These are phyloP conservation scores for Trichonephila clavipes DNA, from an alignment of 1,140 invertebrate genomes.

Conservation along the genomic window DNA sequence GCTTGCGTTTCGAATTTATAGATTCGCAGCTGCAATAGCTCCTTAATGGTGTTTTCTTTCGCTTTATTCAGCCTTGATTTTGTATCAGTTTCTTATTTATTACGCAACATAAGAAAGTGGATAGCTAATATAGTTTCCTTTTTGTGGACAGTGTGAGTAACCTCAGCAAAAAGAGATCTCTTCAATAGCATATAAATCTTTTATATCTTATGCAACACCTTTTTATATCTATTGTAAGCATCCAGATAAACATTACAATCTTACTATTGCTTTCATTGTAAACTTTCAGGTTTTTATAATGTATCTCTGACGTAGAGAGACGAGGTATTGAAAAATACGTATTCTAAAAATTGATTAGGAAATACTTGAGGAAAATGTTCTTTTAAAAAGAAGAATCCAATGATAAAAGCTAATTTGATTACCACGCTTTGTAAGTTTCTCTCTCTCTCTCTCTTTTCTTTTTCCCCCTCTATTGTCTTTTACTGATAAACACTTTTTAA, in stretches of 20 bases:
- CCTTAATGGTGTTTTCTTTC: constrained; percentile 17
- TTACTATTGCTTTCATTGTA: neutral
- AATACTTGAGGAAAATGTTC: too few relatives aligned
- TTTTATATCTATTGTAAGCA: neutral
- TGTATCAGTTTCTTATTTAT: constrained; percentile 7
- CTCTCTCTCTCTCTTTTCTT: too few relatives aligned
- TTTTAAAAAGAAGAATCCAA: too few relatives aligned
- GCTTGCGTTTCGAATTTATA: neutral
- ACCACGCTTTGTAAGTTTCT: too few relatives aligned
- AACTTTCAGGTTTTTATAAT: neutral
- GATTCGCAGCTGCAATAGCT: neutral
- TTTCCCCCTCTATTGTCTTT: too few relatives aligned
- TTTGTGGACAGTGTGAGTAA: neutral
- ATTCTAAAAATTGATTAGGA: too few relatives aligned
- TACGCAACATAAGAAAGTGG: neutral
- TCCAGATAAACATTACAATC: neutral
- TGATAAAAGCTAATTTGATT: too few relatives aligned
- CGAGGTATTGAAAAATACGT: too few relatives aligned
- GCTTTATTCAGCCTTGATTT: neutral
- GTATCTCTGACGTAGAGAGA: too few relatives aligned
- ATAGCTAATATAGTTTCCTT: neutral
- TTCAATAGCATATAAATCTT: neutral
- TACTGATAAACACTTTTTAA: too few relatives aligned
- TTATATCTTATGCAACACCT: neutral
- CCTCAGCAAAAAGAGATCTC: neutral